Percentiles rank a stretch among this genome's conserved stretches.
Conservation (phyloP, 2,113 vertebrate genomes). For the Actenoides hombroni region DNA sequence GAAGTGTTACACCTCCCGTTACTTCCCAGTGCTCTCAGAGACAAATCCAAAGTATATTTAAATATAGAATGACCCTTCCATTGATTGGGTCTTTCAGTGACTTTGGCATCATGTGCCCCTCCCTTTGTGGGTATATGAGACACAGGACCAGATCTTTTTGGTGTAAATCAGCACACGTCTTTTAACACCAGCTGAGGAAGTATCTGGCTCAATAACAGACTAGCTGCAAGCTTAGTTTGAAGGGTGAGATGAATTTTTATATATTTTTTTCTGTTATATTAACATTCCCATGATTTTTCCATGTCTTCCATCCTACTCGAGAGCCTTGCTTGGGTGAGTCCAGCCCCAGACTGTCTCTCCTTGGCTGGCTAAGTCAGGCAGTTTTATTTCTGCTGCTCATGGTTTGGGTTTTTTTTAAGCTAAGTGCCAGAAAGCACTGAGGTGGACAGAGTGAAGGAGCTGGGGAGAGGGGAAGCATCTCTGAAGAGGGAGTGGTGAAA, state of each 20-base stretch:
- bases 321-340: neutral
- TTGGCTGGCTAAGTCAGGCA: neutral
- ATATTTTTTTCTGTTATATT: neutral
- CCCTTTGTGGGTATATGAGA: neutral
- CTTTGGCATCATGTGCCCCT: neutral
- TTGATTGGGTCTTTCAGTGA: neutral
- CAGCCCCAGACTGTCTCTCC: neutral
- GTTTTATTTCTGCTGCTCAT: conserved; percentile 4
- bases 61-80: neutral
- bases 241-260: neutral
- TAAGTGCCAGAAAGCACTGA: conserved; percentile 6
- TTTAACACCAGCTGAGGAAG: neutral
- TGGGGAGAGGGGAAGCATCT: neutral
- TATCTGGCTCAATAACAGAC: neutral
- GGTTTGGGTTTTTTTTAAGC: neutral
- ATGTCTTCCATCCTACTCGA: neutral
- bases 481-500: neutral
- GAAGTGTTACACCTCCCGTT: neutral
- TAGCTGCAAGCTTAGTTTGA: neutral
- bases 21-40: neutral
- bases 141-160: neutral
- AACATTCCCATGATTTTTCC: neutral
- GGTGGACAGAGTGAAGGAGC: neutral
- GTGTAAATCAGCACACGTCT: neutral
- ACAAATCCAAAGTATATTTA: neutral